Percentiles rank a stretch among this genome's conserved stretches.
phyloP scores from a whole-genome alignment of 1,140 invertebrate genomes.

The Heliconius congener region DNA sequence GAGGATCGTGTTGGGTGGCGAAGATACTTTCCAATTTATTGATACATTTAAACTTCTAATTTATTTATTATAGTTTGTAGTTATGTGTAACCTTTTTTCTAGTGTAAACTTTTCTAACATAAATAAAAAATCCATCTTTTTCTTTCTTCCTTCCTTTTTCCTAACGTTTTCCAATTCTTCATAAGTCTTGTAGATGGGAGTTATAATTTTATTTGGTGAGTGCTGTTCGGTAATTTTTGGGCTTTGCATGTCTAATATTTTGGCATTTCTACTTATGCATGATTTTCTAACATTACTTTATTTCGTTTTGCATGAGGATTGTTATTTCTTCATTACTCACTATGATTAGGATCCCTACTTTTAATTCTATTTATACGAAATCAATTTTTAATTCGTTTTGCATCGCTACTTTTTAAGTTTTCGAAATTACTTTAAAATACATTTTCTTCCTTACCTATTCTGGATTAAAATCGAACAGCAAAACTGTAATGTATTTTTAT shows the following conservation, averaged over 20 bases:
- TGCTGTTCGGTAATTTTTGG: not conserved
- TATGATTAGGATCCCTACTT: not conserved
- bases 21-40: not conserved
- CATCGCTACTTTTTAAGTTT: too few species aligned
- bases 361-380: not conserved
- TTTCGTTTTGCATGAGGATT: not conserved
- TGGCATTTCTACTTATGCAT: not conserved
- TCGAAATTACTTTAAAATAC: too few species aligned
- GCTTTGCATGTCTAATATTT: not conserved
- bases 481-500: not conserved
- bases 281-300: not conserved
- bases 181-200: conserved; percentile 7
- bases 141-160: not conserved
- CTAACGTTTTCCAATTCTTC: not conserved
- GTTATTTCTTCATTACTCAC: not conserved
- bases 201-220: not conserved
- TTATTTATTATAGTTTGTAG: not conserved
- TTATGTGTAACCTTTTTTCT: not conserved
- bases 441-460: too few species aligned
- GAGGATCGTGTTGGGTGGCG: too few species aligned
- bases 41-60: not conserved
- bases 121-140: not conserved
- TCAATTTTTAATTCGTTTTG: too few species aligned
- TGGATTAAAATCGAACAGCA: too few species aligned
- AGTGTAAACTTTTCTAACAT: not conserved